A percentile compares a stretch with the other conserved stretches of the same genome.
Evolutionary conservation across 2,888 invertebrate species (phyloP).

Genomic region (Opisthograptis luteolata): DNA sequence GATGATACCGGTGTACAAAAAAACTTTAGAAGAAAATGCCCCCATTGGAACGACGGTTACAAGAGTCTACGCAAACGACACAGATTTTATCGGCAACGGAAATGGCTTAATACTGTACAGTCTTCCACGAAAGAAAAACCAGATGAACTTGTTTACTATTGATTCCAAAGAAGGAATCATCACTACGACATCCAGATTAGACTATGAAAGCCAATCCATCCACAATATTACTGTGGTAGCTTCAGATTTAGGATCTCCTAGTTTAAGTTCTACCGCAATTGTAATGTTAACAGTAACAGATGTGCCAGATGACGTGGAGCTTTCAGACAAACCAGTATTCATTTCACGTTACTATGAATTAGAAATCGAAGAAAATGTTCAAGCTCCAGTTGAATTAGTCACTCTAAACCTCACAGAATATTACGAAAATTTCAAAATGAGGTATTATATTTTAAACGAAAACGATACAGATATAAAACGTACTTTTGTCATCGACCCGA

Average conservation of each 20-base stretch:
- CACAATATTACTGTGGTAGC: conserved; percentile 93
- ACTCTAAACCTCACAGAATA: conserved; percentile 90
- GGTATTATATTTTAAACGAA: conserved; percentile 86
- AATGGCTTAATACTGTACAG: conserved; percentile 93
- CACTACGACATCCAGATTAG: conserved; percentile 88
- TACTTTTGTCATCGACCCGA: conserved; percentile 89
- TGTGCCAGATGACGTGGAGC: conserved; percentile 84
- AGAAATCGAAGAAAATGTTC: conserved; percentile 92
- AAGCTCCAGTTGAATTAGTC: conserved; percentile 89
- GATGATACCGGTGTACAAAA: conserved; percentile 89
- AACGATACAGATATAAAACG: conserved; percentile 84
- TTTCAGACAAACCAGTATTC: conserved; percentile 81
- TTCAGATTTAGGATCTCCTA: conserved; percentile 93
- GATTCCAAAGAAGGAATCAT: conserved; percentile 94
- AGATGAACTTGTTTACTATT: conserved; percentile 88
- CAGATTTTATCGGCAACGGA: conserved; percentile 93
- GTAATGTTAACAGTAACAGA: conserved; percentile 88
- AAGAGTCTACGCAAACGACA: conserved; percentile 92
- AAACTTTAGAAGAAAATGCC: conserved; percentile 89
- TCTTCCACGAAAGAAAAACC: conserved; percentile 86
- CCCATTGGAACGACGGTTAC: conserved; percentile 90
- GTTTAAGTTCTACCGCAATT: conserved; percentile 91
- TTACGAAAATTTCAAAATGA: conserved; percentile 86
- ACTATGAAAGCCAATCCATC: conserved; percentile 87
- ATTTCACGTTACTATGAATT: conserved; percentile 91